Conservation (phyloP, 2,797 vertebrate genomes). For the Vireo griseus region DNA sequence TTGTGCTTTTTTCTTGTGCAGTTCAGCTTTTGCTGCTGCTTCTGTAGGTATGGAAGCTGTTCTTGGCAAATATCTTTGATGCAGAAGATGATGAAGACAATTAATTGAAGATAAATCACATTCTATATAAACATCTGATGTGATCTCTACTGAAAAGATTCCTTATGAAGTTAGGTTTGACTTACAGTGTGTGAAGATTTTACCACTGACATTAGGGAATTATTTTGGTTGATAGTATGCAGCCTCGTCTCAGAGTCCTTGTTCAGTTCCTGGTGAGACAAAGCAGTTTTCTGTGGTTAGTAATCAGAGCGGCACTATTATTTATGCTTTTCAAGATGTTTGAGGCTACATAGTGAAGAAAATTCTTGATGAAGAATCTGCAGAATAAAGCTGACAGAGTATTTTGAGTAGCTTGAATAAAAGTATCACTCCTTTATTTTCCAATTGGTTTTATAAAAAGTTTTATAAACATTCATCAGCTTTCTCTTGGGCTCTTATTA, state of each 20-base stretch:
- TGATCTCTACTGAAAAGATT: background rate
- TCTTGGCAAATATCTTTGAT: background rate
- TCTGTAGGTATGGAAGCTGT: background rate
- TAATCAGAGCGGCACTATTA: background rate
- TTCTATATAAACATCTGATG: background rate
- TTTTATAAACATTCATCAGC: background rate
- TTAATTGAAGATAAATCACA: background rate
- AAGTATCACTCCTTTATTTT: background rate
- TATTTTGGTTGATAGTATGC: background rate
- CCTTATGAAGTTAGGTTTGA: background rate
- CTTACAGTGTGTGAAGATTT: background rate
- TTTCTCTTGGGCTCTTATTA: background rate
- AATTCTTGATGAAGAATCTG: background rate
- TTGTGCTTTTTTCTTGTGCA: background rate
- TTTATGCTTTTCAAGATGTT: background rate
- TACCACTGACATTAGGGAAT: background rate
- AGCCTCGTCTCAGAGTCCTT: background rate
- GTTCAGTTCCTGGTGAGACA: background rate
- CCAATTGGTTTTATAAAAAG: background rate
- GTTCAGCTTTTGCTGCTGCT: background rate
- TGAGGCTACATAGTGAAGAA: background rate
- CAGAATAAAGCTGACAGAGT: background rate
- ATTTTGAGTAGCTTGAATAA: background rate
- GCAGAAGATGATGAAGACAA: background rate
- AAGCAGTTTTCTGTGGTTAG: background rate